Evolutionary conservation across 2,797 vertebrate species (phyloP).

Genomic region (Hafferia zeledoni): DNA sequence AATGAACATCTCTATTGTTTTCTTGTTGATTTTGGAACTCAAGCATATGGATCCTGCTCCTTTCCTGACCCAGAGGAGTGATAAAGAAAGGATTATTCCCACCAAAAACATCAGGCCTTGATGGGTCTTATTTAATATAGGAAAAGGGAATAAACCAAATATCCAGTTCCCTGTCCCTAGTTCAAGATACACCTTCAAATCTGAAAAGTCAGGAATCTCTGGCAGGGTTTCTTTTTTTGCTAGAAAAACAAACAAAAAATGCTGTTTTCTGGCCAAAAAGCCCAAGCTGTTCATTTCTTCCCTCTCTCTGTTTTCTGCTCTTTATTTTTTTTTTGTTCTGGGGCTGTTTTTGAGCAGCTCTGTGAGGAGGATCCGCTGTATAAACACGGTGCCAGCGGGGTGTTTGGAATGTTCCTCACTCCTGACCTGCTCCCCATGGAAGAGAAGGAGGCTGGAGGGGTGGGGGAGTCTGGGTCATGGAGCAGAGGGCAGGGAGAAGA

Average conservation of each 20-base stretch:
- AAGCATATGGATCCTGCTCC: not conserved
- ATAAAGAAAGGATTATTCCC: not conserved
- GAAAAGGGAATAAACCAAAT: not conserved
- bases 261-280: conserved; percentile 31
- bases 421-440: conserved; percentile 32
- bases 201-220: not conserved
- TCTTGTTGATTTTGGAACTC: not conserved
- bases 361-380: conserved; percentile 56
- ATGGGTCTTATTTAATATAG: conserved; percentile 2
- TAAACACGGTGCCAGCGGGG: conserved; percentile 76
- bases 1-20: conserved; percentile 9
- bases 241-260: conserved; percentile 36
- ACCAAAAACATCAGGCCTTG: not conserved
- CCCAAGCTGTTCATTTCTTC: conserved; percentile 14
- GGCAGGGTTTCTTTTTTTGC: not conserved
- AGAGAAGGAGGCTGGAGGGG: conserved; percentile 42
- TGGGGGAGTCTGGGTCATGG: conserved; percentile 51
- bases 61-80: not conserved
- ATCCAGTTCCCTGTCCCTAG: not conserved
- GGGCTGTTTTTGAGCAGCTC: conserved; percentile 49
- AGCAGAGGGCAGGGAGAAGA: conserved; percentile 56
- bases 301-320: not conserved
- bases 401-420: conserved; percentile 74
- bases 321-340: not conserved
- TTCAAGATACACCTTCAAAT: conserved; percentile 41